Conservation (phyloP, 2,888 invertebrate species). For the Bibio marci region DNA sequence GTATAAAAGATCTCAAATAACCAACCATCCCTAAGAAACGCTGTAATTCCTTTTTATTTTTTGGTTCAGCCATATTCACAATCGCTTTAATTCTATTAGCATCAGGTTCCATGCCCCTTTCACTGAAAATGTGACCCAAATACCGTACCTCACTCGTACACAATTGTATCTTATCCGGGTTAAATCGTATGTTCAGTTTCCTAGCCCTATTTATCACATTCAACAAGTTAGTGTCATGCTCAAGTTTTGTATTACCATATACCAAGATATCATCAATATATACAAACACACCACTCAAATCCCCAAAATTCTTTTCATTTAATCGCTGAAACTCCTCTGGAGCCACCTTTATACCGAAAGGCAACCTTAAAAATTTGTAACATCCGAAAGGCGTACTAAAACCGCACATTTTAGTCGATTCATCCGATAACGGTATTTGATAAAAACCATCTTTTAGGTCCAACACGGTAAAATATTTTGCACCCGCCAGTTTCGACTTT, state of each 20-base stretch:
- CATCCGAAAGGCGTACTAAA: slow-evolving; percentile 9
- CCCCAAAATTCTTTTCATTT: slow-evolving; percentile 11
- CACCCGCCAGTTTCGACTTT: slow-evolving; percentile 9
- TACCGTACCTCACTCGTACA: slow-evolving; percentile 6
- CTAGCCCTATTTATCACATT: slow-evolving; percentile 5
- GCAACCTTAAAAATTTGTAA: slow-evolving; percentile 6
- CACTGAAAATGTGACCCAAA: slow-evolving; percentile 7
- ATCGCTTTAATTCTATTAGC: slow-evolving; percentile 3
- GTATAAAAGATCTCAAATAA: slow-evolving; percentile 7
- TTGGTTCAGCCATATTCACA: slow-evolving; percentile 1
- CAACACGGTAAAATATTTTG: neutral
- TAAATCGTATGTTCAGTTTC: slow-evolving; percentile 6
- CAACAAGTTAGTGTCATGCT: slow-evolving; percentile 7
- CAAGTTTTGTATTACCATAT: slow-evolving; percentile 4
- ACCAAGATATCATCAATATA: slow-evolving; percentile 18
- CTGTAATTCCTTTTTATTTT: slow-evolving; percentile 5
- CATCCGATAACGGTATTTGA: neutral
- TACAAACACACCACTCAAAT: slow-evolving; percentile 14
- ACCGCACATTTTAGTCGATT: slow-evolving; percentile 4
- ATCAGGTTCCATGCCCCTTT: slow-evolving; percentile 1
- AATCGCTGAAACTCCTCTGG: slow-evolving; percentile 10
- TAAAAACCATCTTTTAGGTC: neutral
- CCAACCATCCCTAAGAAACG: slow-evolving; percentile 8
- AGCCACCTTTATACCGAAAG: slow-evolving; percentile 5
- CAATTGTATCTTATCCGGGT: slow-evolving; percentile 8